Base-by-base conservation (phyloP, 2,797 vertebrate species). In the Morus bassanus region DNA sequence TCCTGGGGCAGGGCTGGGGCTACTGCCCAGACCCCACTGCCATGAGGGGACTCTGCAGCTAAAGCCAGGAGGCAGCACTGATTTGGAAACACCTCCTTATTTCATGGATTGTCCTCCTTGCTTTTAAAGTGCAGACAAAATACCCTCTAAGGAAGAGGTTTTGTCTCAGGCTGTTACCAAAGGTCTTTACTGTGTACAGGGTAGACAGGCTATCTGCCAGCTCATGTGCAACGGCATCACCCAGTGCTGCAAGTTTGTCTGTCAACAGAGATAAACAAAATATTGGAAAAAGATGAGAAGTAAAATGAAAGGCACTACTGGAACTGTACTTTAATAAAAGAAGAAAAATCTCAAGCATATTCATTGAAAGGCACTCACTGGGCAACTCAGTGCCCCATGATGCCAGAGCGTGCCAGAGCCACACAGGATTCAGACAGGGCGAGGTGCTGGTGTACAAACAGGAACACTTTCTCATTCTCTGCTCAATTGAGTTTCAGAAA, bases 281-380 rank as follows among this genome's bases (percentile, higher is more conserved):
- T 21, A 43, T 1, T 33, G 10, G 5, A 53, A 67, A 82, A 51
- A 6, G 1, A 15, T 6, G 53, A 0, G 0, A 70, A 85, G 22
- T n/a, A 46, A 56, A 80, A 91, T 19, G 43, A 69, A 86, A 84
- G 14, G 7, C 14, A 37, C 17, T 22, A 59, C 30, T 2, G 7
- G 22, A 46, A 43, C 41, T 1, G 0, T 37, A 37, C 5, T 65
- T 33, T 3, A 28, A 43, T 14, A 78, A 65, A 59, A 72, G 37
- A 45, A 77, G 31, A 76, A 92, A 74, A 79, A 79, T 39, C 19
- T 77, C 48, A 60, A 46, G 45, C 0, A 1, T 6, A 4, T 53
- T 64, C 19, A 60, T 51, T 1, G 5, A 53, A 79, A 83, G 13
- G 22, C n/a, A 9, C 18, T 90, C 69, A 69, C 8, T 28, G 43